These are phyloP conservation scores for Lutraria lutraria DNA, from an alignment of 2,888 invertebrate species.

Conservation along the genomic window DNA sequence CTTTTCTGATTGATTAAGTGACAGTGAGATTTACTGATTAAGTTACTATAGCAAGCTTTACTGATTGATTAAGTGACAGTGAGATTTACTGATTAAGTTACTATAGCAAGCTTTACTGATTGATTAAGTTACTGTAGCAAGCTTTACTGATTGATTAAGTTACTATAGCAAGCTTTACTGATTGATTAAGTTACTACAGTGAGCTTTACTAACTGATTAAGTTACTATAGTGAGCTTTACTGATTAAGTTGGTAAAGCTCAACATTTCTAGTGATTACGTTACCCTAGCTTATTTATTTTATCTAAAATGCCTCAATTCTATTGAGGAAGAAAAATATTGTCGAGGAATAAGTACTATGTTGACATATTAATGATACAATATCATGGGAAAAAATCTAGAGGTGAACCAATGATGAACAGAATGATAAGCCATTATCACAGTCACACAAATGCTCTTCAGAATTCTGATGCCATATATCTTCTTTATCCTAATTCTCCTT, in stretches of 20 bases:
- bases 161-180: not conserved
- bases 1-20: no score
- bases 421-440: conserved; percentile 6
- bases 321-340: no score
- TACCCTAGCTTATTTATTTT: no score
- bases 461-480: not conserved
- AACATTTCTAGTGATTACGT: no score
- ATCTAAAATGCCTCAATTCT: no score
- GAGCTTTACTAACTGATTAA: not conserved
- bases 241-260: not conserved
- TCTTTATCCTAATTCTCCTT: not conserved
- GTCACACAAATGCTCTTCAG: not conserved
- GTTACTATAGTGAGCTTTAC: not conserved
- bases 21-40: no score
- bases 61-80: not conserved
- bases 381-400: not conserved
- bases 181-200: not conserved
- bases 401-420: not conserved
- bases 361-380: no score
- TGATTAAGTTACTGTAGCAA: not conserved
- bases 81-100: not conserved
- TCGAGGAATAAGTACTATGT: no score
- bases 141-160: not conserved
- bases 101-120: not conserved
- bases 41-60: not conserved